Evolutionary conservation across 2,797 vertebrate genomes (phyloP).

Genomic region (Merluccius polli): DNA sequence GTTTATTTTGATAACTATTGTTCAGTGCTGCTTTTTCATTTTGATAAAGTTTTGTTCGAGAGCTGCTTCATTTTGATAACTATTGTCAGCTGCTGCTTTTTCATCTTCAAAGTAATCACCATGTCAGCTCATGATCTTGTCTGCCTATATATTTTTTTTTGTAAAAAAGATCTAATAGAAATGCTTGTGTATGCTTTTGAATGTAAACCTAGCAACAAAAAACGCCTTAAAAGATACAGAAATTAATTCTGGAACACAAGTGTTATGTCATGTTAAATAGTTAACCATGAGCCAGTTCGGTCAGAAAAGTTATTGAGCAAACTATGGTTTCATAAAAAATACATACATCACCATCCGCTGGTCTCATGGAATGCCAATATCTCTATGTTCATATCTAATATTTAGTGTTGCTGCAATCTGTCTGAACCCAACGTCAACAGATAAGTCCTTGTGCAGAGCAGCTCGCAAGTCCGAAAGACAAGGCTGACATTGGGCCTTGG

Average conservation of each 20-base stretch:
- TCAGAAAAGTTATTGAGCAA: not conserved
- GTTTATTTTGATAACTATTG: slow-evolving; percentile 19
- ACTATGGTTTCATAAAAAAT: not conserved
- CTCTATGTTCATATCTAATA: slow-evolving; percentile 62
- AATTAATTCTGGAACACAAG: slow-evolving; percentile 28
- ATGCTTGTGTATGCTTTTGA: not conserved
- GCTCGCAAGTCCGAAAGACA: slow-evolving; percentile 58
- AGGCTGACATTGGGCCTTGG: slow-evolving; percentile 66
- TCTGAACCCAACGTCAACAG: slow-evolving; percentile 43
- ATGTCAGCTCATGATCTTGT: not conserved
- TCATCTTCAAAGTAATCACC: not conserved
- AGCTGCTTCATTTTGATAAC: slow-evolving; percentile 20
- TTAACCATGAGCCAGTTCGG: not conserved
- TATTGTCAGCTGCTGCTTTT: slow-evolving; percentile 9
- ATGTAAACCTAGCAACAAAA: no score
- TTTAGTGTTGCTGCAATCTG: slow-evolving; percentile 58
- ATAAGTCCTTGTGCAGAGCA: not conserved
- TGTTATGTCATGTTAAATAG: slow-evolving; percentile 57
- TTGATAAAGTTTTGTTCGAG: no score
- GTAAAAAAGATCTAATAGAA: not conserved
- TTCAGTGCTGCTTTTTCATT: slow-evolving; percentile 15
- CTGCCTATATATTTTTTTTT: not conserved
- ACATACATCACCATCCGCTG: not conserved
- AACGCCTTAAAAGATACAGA: no score
- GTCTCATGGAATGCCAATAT: slow-evolving; percentile 41